These are phyloP conservation scores for Protonemura montana DNA, from an alignment of 2,888 invertebrate genomes.

Conservation along the genomic window DNA sequence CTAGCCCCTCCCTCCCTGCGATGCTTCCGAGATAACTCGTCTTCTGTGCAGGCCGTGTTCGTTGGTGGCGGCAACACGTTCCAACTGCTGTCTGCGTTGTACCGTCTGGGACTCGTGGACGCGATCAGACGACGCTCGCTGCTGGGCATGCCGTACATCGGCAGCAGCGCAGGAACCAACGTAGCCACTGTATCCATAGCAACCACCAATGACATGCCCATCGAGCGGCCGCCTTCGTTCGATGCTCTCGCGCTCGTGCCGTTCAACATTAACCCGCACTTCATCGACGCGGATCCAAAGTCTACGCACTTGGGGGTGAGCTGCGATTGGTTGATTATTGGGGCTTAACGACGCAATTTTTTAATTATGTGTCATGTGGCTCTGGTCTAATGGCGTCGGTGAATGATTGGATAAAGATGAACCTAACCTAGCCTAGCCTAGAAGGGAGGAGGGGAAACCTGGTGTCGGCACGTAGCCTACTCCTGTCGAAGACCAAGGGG, in stretches of 20 bases:
- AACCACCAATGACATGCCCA: slow-evolving; percentile 91
- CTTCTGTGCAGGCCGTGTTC: slow-evolving; percentile 67
- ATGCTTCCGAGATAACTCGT: no score
- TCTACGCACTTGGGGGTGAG: slow-evolving; percentile 73
- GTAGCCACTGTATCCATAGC: slow-evolving; percentile 80
- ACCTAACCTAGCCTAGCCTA: no score
- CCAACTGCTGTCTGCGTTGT: slow-evolving; percentile 72
- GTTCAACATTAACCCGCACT: slow-evolving; percentile 88
- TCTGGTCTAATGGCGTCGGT: no score
- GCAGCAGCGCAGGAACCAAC: slow-evolving; percentile 84
- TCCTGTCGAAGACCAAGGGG: no score
- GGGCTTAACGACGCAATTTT: not conserved
- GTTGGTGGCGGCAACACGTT: slow-evolving; percentile 86
- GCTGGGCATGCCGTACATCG: slow-evolving; percentile 72
- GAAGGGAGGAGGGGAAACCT: no score
- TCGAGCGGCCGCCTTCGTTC: slow-evolving; percentile 78
- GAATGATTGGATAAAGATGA: no score
- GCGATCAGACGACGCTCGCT: slow-evolving; percentile 68
- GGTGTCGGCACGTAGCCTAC: no score
- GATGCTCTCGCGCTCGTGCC: slow-evolving; percentile 76
- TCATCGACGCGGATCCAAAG: slow-evolving; percentile 69
- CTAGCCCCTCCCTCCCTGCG: no score
- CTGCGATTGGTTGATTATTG: not conserved
- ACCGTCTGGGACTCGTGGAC: slow-evolving; percentile 71
- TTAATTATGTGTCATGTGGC: no score